Percentiles rank a stretch among this genome's conserved stretches.
Evolutionary conservation across 2,113 vertebrate species (phyloP).

Genomic region (Psephotus haematonotus): DNA sequence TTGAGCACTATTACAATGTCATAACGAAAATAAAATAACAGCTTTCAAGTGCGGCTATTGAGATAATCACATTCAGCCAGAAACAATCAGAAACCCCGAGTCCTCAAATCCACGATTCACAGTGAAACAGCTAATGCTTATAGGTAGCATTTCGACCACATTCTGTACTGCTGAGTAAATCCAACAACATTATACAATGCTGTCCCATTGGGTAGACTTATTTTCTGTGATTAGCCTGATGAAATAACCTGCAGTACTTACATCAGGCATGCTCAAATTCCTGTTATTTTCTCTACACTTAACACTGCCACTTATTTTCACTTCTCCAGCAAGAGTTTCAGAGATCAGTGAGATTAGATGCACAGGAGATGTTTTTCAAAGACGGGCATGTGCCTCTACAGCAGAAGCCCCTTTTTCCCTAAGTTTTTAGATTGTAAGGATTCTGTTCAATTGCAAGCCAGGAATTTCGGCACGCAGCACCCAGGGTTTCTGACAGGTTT

Average conservation of each 20-base stretch:
- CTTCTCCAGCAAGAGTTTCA: rapidly evolving
- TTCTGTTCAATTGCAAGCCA: not conserved
- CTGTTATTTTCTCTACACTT: not conserved
- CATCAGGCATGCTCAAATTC: not conserved
- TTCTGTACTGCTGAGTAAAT: not conserved
- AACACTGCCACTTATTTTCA: rapidly evolving
- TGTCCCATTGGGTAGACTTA: not conserved
- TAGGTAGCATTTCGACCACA: not conserved
- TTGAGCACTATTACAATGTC: not conserved
- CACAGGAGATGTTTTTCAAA: not conserved
- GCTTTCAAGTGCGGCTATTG: not conserved
- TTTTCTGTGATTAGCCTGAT: not conserved
- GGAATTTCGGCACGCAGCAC: not conserved
- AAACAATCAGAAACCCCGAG: not conserved
- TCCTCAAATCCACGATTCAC: not conserved
- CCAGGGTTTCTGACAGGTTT: not conserved
- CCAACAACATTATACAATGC: not conserved
- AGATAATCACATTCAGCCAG: not conserved
- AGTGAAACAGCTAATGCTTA: not conserved
- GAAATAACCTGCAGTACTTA: not conserved
- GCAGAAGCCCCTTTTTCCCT: not conserved
- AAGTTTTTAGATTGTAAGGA: not conserved
- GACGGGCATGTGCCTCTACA: not conserved
- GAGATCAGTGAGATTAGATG: not conserved
- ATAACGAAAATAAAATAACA: not conserved